phyloP scores from a whole-genome alignment of 2,888 invertebrate species.

The Brachyptera risi region DNA sequence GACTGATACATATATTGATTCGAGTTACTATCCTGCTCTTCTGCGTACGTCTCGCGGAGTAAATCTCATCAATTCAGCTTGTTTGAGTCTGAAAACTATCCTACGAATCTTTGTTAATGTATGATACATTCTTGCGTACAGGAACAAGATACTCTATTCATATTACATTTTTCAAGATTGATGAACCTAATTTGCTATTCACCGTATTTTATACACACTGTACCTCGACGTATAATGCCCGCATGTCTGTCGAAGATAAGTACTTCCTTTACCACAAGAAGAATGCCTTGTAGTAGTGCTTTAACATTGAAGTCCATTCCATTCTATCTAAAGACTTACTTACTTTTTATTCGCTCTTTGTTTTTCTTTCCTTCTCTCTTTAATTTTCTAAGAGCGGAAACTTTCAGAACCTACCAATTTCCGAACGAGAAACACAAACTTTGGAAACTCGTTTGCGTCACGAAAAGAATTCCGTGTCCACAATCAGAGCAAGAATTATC shows the following conservation, averaged over 20 bases:
- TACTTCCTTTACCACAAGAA: conserved; percentile 12
- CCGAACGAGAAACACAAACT: conserved; percentile 24
- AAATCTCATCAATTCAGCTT: too few relatives aligned
- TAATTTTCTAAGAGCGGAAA: conserved; percentile 22
- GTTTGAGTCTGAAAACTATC: too few relatives aligned
- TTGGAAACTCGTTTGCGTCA: conserved; percentile 9
- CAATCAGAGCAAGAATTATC: neutral
- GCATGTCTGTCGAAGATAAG: conserved; percentile 4
- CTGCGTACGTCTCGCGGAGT: too few relatives aligned
- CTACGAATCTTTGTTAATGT: too few relatives aligned
- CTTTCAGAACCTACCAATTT: conserved; percentile 17
- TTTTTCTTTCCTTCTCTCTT: conserved; percentile 19
- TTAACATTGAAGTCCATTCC: conserved; percentile 12
- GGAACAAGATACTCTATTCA: too few relatives aligned
- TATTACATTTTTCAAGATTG: too few relatives aligned
- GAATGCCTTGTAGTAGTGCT: conserved; percentile 11
- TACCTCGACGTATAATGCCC: neutral
- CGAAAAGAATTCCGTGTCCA: conserved; percentile 2
- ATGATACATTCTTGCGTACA: too few relatives aligned
- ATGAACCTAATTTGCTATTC: too few relatives aligned
- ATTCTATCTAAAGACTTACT: conserved; percentile 19
- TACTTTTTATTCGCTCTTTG: conserved; percentile 7
- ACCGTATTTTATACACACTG: neutral
- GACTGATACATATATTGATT: too few relatives aligned
- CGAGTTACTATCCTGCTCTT: too few relatives aligned